A percentile compares a stretch with the other conserved stretches of the same genome.
Evolutionary conservation across 2,888 invertebrate genomes (phyloP).

Genomic region (Drepanosiphum platanoidis): DNA sequence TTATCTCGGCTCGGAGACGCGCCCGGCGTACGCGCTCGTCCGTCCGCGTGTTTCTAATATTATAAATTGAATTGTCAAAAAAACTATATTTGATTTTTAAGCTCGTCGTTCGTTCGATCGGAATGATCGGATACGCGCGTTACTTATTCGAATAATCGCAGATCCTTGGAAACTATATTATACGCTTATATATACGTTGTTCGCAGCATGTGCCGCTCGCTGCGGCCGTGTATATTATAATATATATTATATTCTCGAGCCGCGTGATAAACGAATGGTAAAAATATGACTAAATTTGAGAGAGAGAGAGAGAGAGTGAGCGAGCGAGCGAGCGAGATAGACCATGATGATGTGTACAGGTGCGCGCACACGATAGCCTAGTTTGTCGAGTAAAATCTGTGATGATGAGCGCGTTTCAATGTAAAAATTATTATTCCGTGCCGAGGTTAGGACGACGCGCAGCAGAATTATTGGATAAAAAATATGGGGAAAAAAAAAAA

Average conservation of each 20-base stretch:
- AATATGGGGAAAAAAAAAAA: slow-evolving; percentile 15
- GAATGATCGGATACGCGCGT: not conserved
- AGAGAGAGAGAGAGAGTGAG: no score
- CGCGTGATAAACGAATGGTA: not conserved
- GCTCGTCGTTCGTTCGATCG: not conserved
- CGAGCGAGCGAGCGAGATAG: no score
- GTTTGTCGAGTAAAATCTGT: not conserved
- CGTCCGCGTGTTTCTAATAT: no score
- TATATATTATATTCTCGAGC: not conserved
- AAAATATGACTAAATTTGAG: not conserved
- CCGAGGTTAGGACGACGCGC: slow-evolving; percentile 8
- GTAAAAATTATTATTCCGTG: slow-evolving; percentile 12
- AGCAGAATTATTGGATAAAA: not conserved
- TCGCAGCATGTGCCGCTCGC: not conserved
- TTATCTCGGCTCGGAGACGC: not conserved
- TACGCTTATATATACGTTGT: no score
- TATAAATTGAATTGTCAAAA: no score
- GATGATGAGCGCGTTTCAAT: slow-evolving; percentile 22
- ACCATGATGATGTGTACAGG: not conserved
- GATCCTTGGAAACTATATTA: slow-evolving; percentile 28
- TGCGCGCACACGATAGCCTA: not conserved
- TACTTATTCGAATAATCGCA: slow-evolving; percentile 32
- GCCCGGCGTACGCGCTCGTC: not conserved
- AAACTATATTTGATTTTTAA: no score
- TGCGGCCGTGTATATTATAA: not conserved